Evolutionary conservation across 2,113 vertebrate species (phyloP).

Genomic region (Austrofundulus limnaeus): DNA sequence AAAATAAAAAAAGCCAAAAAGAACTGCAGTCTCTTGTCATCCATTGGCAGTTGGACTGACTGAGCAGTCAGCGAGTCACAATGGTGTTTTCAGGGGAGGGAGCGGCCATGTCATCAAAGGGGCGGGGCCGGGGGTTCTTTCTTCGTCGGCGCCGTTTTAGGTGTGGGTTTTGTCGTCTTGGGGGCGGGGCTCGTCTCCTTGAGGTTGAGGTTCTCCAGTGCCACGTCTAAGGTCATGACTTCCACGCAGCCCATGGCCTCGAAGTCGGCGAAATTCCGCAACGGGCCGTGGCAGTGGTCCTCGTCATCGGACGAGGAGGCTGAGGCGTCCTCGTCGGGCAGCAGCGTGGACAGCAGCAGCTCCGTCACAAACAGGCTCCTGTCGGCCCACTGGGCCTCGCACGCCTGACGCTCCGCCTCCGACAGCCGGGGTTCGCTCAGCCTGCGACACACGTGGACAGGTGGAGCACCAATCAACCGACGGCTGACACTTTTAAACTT

Average conservation of each 20-base stretch:
- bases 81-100: constrained; percentile 56
- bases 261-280: constrained; percentile 95
- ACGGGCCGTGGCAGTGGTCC: constrained; percentile 80
- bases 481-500: no score
- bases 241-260: constrained; percentile 99
- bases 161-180: constrained; percentile 63
- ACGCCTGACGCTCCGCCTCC: constrained; percentile 91
- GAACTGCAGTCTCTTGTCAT: constrained; percentile 87
- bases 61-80: constrained; percentile 72
- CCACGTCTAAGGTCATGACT: constrained; percentile 99
- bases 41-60: constrained; percentile 97
- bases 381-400: constrained; percentile 94
- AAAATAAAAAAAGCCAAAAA: constrained; percentile 70
- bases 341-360: constrained; percentile 96
- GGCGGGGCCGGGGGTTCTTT: constrained; percentile 95
- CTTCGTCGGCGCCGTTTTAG: constrained; percentile 83
- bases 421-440: constrained; percentile 98
- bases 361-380: constrained; percentile 97
- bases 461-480: not conserved
- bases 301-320: constrained; percentile 88
- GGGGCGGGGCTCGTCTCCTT: constrained; percentile 81
- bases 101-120: constrained; percentile 94
- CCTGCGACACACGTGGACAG: constrained; percentile 68
- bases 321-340: constrained; percentile 87
- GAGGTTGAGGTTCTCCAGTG: constrained; percentile 99